A percentile compares a stretch with the other conserved stretches of the same genome.
Evolutionary conservation across 2,888 invertebrate genomes (phyloP).

Genomic region (Calameuta pallipes): DNA sequence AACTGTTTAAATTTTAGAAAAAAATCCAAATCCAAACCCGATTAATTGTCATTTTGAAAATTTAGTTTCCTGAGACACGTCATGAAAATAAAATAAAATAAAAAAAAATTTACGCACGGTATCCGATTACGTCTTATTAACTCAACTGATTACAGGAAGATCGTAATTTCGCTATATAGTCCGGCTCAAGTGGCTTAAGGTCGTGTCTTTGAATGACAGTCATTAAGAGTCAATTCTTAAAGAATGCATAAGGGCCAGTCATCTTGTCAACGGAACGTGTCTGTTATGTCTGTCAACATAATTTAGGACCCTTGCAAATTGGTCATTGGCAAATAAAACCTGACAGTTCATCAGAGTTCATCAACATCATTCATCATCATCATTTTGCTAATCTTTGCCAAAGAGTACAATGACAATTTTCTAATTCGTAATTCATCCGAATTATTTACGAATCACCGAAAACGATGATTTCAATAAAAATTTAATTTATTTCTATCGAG

Average conservation of each 20-base stretch:
- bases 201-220: not conserved
- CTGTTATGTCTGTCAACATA: not conserved
- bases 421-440: not conserved
- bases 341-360: not conserved
- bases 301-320: not conserved
- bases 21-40: not conserved
- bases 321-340: not conserved
- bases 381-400: too few species aligned
- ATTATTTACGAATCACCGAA: not conserved
- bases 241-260: not conserved
- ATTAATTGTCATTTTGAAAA: not conserved
- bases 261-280: not conserved
- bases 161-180: constrained; percentile 7
- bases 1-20: constrained; percentile 6
- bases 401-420: too few species aligned
- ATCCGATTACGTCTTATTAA: not conserved
- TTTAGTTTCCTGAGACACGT: not conserved
- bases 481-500: not conserved
- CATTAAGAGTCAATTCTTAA: not conserved
- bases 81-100: not conserved
- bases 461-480: not conserved
- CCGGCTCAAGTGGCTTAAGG: not conserved
- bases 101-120: not conserved
- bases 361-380: too few species aligned
- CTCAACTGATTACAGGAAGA: constrained; percentile 9